phyloP scores from a whole-genome alignment of 1,140 invertebrate species.

The Glomeris maerens region DNA sequence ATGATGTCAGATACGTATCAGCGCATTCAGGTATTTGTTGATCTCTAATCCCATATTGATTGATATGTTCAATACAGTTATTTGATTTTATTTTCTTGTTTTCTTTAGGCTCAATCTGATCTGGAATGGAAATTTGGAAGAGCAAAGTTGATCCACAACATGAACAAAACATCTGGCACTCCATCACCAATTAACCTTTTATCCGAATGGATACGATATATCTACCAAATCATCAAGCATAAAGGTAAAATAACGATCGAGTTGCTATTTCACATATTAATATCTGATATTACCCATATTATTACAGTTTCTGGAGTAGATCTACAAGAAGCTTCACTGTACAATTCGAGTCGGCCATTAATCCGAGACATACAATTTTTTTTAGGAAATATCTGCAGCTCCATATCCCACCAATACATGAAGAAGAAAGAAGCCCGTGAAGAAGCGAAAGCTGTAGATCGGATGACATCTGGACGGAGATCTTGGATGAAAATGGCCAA shows the following conservation, averaged over 20 bases:
- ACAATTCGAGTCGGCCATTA: not conserved
- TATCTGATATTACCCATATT: constrained; percentile 12
- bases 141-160: constrained; percentile 94
- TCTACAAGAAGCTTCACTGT: not conserved
- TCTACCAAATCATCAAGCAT: constrained; percentile 62
- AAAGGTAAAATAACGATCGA: constrained; percentile 43
- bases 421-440: constrained; percentile 20
- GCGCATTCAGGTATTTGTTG: constrained; percentile 62
- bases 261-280: no score
- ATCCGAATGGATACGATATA: constrained; percentile 77
- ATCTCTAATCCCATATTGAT: not conserved
- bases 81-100: not conserved
- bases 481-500: constrained; percentile 26
- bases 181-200: constrained; percentile 93
- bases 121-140: constrained; percentile 99
- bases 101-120: constrained; percentile 84
- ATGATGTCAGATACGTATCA: constrained; percentile 99
- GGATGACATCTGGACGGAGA: constrained; percentile 22
- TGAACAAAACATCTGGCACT: constrained; percentile 94
- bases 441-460: constrained; percentile 21
- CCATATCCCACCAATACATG: constrained; percentile 21
- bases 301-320: no score
- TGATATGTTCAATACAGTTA: not conserved
- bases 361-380: not conserved
- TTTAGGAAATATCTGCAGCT: constrained; percentile 25